Percentiles rank a stretch among this genome's conserved stretches.
phyloP scores from a whole-genome alignment of 2,888 invertebrate species.

The Harmothoe impar region DNA sequence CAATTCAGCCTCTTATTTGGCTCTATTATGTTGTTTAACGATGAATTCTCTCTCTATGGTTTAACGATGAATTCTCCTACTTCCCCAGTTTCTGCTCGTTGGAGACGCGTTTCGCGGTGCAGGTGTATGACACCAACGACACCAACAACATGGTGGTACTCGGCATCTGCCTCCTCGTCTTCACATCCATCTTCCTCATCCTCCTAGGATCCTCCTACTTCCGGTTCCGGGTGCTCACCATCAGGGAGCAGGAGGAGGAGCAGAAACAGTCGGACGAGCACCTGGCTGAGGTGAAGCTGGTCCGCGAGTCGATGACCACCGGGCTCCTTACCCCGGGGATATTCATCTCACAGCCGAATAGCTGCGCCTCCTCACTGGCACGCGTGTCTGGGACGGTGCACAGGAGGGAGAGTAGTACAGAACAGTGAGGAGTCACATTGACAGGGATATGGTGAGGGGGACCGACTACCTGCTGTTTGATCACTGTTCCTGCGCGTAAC shows the following conservation, averaged over 20 bases:
- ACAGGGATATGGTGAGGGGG: too few species aligned
- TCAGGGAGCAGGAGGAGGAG: not conserved
- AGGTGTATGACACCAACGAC: not conserved
- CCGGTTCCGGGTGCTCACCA: constrained; percentile 3
- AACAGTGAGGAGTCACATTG: too few species aligned
- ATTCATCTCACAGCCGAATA: not conserved
- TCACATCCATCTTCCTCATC: not conserved
- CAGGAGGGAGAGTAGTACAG: not conserved
- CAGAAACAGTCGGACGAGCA: not conserved
- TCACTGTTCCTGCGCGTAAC: too few species aligned
- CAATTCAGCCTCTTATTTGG: too few species aligned
- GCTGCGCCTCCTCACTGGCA: not conserved
- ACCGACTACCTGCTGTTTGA: too few species aligned
- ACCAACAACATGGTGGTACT: not conserved
- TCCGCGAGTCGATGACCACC: not conserved
- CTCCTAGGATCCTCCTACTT: constrained; percentile 16
- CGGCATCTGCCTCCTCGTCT: not conserved
- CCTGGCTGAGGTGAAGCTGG: not conserved
- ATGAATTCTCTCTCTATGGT: not conserved
- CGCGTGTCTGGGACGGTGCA: not conserved
- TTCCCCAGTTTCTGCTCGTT: constrained; percentile 13
- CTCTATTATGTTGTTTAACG: too few species aligned
- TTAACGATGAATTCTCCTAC: not conserved
- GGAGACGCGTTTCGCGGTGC: constrained; percentile 3
- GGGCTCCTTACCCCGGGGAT: not conserved